phyloP scores from a whole-genome alignment of 2,113 vertebrate genomes.

The Lates calcarifer region DNA sequence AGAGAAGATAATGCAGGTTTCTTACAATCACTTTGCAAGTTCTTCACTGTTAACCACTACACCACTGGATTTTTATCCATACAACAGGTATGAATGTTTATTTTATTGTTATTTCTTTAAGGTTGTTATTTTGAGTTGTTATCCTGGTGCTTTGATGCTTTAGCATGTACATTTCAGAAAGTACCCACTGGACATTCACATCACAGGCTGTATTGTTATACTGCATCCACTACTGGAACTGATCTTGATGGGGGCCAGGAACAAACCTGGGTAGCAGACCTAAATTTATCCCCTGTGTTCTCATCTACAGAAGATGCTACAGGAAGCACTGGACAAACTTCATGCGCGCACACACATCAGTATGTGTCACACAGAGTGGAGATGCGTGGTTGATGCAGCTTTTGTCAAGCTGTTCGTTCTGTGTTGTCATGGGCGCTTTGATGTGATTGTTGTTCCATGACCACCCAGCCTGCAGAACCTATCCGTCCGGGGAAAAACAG shows the following conservation, averaged over 20 bases:
- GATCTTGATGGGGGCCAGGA: constrained; percentile 14
- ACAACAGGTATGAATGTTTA: not conserved
- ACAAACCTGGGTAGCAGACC: constrained; percentile 30
- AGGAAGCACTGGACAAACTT: constrained; percentile 18
- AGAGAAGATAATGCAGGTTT: not conserved
- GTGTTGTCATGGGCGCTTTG: constrained; percentile 54
- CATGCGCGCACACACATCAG: not conserved
- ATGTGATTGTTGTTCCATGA: constrained; percentile 68
- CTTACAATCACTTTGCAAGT: not conserved
- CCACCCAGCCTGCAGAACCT: constrained; percentile 56
- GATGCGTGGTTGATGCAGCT: constrained; percentile 44
- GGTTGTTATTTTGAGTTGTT: not conserved
- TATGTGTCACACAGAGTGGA: constrained; percentile 34
- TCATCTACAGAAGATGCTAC: constrained; percentile 27
- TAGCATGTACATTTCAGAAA: not conserved
- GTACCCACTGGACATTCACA: not conserved
- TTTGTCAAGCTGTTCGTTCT: constrained; percentile 63
- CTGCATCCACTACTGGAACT: constrained; percentile 3
- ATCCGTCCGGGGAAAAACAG: constrained; percentile 24
- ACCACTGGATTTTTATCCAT: not conserved
- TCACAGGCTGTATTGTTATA: not conserved
- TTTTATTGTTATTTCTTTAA: not conserved
- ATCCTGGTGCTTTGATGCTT: no score
- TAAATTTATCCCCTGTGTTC: constrained; percentile 29
- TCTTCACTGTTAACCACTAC: not conserved